These are phyloP conservation scores for Melieria picta DNA, from an alignment of 2,888 invertebrate genomes.

Conservation along the genomic window DNA sequence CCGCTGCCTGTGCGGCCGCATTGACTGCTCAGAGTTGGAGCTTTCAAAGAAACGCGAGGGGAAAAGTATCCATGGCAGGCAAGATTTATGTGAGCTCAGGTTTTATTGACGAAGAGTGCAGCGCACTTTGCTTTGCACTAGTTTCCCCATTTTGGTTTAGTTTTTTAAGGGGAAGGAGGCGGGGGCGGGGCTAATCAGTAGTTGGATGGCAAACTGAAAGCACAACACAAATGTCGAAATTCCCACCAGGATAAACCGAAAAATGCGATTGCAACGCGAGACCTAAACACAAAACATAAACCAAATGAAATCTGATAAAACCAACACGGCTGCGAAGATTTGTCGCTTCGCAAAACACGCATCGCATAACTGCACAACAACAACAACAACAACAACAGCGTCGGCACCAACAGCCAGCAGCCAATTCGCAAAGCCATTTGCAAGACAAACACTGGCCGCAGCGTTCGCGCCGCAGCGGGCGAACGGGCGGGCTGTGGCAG, in stretches of 20 bases:
- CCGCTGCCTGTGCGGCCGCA: too few species aligned
- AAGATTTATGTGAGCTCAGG: too few species aligned
- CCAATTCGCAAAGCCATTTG: not conserved
- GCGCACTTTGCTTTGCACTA: not conserved
- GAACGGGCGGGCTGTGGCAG: conserved; percentile 16
- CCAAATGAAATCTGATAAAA: conserved; percentile 25
- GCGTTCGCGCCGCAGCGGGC: not conserved
- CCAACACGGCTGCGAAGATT: conserved; percentile 10
- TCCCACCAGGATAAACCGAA: conserved; percentile 36
- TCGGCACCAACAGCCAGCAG: not conserved
- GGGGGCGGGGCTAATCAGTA: too few species aligned
- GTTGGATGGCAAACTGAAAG: conserved; percentile 9
- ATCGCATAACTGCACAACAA: conserved; percentile 18
- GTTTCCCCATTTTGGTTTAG: not conserved
- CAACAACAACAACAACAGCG: not conserved
- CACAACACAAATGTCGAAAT: conserved; percentile 30
- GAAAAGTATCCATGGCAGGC: too few species aligned
- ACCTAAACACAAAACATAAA: conserved; percentile 28
- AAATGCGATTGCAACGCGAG: conserved; percentile 10
- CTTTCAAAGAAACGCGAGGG: too few species aligned
- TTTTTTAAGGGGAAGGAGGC: not conserved
- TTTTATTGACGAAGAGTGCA: too few species aligned
- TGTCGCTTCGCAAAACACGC: conserved; percentile 9
- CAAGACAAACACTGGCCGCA: not conserved
- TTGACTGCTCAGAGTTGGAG: too few species aligned